Percentiles rank a stretch among this genome's conserved stretches.
Evolutionary conservation across 2,797 vertebrate genomes (phyloP).

Genomic region (Myotis daubentonii): DNA sequence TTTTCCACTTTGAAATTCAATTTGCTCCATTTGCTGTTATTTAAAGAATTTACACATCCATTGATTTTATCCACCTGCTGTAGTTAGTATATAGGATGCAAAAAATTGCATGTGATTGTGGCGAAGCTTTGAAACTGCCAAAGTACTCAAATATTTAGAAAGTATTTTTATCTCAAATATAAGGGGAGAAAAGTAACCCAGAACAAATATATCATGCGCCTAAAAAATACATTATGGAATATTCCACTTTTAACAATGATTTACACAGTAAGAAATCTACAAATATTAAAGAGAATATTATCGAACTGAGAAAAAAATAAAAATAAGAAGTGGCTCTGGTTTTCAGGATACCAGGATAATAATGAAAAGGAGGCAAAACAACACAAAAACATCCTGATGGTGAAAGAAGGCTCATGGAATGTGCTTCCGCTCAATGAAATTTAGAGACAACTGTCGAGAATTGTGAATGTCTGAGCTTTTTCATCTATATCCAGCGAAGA

Average conservation of each 20-base stretch:
- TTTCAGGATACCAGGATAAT: background rate
- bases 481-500: background rate
- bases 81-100: conserved; percentile 77
- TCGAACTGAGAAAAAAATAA: background rate
- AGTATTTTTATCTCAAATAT: conserved; percentile 64
- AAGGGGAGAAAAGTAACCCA: conserved; percentile 21
- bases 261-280: background rate
- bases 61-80: conserved; percentile 84
- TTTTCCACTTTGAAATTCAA: conserved; percentile 87
- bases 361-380: background rate
- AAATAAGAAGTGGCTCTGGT: background rate
- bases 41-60: conserved; percentile 87
- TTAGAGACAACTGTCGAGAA: conserved; percentile 29
- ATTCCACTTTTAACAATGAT: conserved; percentile 12
- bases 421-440: background rate
- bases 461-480: background rate
- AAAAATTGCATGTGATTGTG: conserved; percentile 67
- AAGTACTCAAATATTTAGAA: conserved; percentile 54
- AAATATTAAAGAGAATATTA: background rate
- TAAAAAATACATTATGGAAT: conserved; percentile 34
- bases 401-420: background rate
- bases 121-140: conserved; percentile 70
- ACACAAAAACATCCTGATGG: background rate
- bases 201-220: background rate
- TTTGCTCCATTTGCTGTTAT: conserved; percentile 87